Base-by-base conservation (phyloP, 2,113 vertebrate genomes). In the Nanorana parkeri region DNA sequence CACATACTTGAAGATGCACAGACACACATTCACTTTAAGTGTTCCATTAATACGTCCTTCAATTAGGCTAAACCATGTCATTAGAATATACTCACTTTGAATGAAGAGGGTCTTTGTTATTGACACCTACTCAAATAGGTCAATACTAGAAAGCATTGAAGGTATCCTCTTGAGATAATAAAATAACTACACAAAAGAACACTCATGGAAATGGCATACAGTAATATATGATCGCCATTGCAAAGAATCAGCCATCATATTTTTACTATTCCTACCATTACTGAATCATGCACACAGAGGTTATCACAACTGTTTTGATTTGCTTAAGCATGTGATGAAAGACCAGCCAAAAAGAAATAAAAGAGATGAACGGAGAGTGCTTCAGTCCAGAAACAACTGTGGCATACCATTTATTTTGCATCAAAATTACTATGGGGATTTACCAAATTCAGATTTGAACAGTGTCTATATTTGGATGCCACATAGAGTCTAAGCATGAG, bases 91-190 rank as follows among this genome's bases (percentile, higher is more conserved):
- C 15, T 26, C 11, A 63, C 60, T 24, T 63, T 24, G 11, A 24
- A 21, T 60, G 4, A 60, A 75, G 72, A 61, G 55, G 72, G 56
- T 23, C 72, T 75, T 58, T 75, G 72, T 60, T 75, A 60, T 56
- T 75, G 72, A 75, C 72, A 60, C 28, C 55, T 60, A 41, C 17
- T 61, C 29, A 61, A 41, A 28, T 3, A n/a, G 72, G 72, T 75
- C 72, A 75, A 60, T 61, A 60, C 13, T 15, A 19, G 28, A 61
- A 55, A 60, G 60, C 60, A 23, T 36, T 61, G 72, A 75, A 60
- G 56, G n/a, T 32, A 61, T 61, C 26, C 55, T 61, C n/a, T 61
- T 60, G 72, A 74, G 71, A 61, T 26, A 61, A 23, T 60, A 75
- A 75, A 61, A 60, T 19, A 61, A 75, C 41, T 75, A 75, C 29